Evolutionary conservation across 2,888 invertebrate species (phyloP).

Genomic region (Gryllus longicercus): DNA sequence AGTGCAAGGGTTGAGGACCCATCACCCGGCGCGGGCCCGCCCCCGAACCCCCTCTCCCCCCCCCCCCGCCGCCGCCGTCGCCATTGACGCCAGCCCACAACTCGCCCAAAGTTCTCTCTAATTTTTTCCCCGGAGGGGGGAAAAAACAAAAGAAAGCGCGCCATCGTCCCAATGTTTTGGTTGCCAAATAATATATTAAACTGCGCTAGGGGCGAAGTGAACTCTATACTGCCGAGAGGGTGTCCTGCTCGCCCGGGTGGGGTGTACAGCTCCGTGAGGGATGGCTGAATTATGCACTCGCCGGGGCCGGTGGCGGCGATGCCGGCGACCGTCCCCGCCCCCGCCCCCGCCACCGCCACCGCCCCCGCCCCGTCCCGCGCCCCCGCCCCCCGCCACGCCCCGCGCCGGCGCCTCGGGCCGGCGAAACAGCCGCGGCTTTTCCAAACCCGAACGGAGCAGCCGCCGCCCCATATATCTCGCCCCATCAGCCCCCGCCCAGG

Average conservation of each 20-base stretch:
- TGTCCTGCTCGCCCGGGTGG: not conserved
- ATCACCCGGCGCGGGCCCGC: not conserved
- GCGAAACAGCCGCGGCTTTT: not conserved
- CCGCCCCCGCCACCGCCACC: not conserved
- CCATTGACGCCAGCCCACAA: constrained; percentile 17
- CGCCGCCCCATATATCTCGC: constrained; percentile 22
- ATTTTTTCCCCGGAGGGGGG: not conserved
- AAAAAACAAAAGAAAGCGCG: constrained; percentile 4
- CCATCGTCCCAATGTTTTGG: constrained; percentile 21
- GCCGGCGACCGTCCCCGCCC: not conserved
- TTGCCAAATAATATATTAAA: constrained; percentile 32
- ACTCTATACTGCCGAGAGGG: constrained; percentile 17
- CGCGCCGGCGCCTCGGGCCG: not conserved
- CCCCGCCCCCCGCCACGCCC: not conserved
- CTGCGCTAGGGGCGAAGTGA: constrained; percentile 19
- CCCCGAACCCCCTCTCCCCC: not conserved
- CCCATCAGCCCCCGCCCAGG: too few relatives aligned
- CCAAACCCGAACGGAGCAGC: not conserved
- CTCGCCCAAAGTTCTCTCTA: not conserved
- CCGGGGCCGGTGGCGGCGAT: constrained; percentile 1
- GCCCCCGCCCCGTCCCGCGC: not conserved
- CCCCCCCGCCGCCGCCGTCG: not conserved
- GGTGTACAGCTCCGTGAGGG: constrained; percentile 31
- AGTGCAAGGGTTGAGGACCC: constrained; percentile 17
- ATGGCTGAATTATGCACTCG: constrained; percentile 37